Evolutionary conservation across 2,797 vertebrate genomes (phyloP).

Genomic region (Artibeus lituratus): DNA sequence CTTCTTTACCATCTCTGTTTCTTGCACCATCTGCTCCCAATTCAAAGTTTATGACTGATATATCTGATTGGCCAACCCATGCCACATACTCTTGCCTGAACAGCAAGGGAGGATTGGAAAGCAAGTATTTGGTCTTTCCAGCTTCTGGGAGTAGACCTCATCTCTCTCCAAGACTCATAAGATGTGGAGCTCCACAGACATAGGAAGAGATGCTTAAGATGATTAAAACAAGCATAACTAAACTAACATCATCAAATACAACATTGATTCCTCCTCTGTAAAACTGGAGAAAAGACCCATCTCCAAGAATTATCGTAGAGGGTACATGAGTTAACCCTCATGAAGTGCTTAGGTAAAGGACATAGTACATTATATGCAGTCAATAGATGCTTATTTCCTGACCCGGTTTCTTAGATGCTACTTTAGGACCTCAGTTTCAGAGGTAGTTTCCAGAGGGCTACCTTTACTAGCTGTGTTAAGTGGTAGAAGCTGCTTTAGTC

Average conservation of each 20-base stretch:
- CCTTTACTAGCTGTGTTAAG: background rate
- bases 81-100: background rate
- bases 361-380: background rate
- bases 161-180: background rate
- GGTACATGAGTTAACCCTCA: background rate
- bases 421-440: background rate
- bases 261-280: background rate
- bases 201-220: background rate
- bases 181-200: background rate
- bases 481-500: background rate
- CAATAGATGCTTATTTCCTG: background rate
- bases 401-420: background rate
- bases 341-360: background rate
- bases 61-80: background rate
- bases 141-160: background rate
- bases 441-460: background rate
- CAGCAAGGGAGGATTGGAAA: background rate
- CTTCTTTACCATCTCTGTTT: background rate
- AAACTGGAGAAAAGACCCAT: background rate
- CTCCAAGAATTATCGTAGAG: background rate
- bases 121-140: background rate
- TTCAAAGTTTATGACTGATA: background rate
- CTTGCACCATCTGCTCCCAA: background rate
- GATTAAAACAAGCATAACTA: background rate
- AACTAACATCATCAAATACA: background rate